Percentiles rank a stretch among this genome's conserved stretches.
Conservation (phyloP, 2,113 vertebrate genomes). For the Myodes glareolus region DNA sequence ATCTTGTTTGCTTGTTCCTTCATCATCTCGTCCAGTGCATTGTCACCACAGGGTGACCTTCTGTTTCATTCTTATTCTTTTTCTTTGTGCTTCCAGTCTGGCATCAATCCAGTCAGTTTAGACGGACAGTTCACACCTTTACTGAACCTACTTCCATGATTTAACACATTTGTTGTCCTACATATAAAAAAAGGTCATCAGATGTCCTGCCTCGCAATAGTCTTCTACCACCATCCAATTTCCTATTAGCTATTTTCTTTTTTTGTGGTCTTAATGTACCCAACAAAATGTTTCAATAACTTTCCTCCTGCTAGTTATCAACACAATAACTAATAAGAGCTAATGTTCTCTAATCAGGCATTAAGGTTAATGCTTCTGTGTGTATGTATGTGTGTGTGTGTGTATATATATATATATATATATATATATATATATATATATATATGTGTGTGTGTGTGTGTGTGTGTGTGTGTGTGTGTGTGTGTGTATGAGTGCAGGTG, state of each 20-base stretch:
- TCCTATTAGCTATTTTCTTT: constrained; percentile 29
- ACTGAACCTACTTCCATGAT: background rate
- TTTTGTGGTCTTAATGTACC: constrained; percentile 7
- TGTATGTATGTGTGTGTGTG: background rate
- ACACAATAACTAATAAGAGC: background rate
- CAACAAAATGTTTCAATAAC: constrained; percentile 18
- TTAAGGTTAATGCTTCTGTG: background rate
- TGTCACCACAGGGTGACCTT: constrained; percentile 36
- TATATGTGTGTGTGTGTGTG: background rate
- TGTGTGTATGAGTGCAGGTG: background rate
- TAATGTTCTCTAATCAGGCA: background rate
- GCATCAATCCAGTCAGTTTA: constrained; percentile 32
- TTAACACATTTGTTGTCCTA: background rate
- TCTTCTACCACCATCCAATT: background rate
- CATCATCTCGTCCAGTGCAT: background rate
- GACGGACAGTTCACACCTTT: background rate
- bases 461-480: background rate
- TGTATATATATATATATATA: background rate
- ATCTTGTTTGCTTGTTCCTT: constrained; percentile 44
- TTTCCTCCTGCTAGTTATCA: constrained; percentile 22
- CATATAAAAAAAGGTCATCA: background rate
- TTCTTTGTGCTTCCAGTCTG: background rate
- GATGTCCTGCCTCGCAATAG: background rate
- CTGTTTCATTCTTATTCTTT: constrained; percentile 1
- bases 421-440: background rate